Conservation (phyloP, 2,113 vertebrate genomes). For the Zosterops lateralis region DNA sequence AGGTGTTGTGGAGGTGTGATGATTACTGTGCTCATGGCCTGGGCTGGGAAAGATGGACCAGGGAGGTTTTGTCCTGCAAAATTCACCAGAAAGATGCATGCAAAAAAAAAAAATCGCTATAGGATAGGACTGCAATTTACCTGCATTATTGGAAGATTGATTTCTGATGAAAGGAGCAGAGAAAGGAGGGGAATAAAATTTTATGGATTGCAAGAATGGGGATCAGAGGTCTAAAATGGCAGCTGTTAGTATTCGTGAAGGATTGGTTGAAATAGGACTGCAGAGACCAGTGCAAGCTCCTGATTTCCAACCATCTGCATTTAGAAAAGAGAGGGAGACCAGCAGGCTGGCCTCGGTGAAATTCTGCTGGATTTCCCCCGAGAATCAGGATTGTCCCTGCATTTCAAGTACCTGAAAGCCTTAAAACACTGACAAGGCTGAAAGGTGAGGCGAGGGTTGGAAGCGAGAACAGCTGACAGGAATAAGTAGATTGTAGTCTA, state of each 20-base stretch:
- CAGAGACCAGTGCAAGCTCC: not conserved
- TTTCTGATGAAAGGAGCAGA: conserved; percentile 17
- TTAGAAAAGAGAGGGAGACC: not conserved
- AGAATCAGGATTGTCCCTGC: not conserved
- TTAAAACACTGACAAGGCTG: conserved; percentile 11
- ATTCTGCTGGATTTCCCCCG: not conserved
- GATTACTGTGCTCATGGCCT: not conserved
- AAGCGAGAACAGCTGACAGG: not conserved
- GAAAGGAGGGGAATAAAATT: conserved; percentile 10
- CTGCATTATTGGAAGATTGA: not conserved
- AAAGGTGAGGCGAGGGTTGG: not conserved
- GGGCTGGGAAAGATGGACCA: not conserved
- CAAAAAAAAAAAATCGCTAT: not conserved
- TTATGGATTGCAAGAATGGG: not conserved
- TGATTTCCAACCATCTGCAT: conserved; percentile 11
- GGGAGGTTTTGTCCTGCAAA: not conserved
- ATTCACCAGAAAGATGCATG: not conserved
- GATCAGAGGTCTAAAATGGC: conserved; percentile 45
- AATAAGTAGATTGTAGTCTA: conserved; percentile 11
- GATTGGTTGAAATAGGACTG: not conserved
- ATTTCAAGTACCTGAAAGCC: conserved; percentile 1
- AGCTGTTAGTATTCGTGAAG: conserved; percentile 44
- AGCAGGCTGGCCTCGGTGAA: not conserved
- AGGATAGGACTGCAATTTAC: not conserved
- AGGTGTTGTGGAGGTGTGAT: not conserved